These are phyloP conservation scores for Heliocidaris erythrogramma DNA, from an alignment of 35 echinoderm and acorn worm genomes.

Conservation along the genomic window DNA sequence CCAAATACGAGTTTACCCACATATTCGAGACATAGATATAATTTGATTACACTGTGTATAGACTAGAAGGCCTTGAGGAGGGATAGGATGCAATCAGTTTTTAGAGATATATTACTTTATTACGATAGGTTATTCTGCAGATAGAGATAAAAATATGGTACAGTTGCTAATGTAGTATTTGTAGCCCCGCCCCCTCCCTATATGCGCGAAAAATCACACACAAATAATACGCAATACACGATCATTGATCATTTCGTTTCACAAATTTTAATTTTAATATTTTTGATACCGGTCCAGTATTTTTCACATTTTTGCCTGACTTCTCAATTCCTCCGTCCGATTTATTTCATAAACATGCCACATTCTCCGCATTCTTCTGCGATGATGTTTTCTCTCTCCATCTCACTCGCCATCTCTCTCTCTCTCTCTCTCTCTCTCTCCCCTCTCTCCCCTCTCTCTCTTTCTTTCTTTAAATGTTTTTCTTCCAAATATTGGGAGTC, in stretches of 20 bases:
- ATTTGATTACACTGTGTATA: not conserved
- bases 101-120: not conserved
- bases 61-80: not conserved
- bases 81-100: not conserved
- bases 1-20: too few species aligned
- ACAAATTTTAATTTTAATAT: not conserved
- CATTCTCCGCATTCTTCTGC: not conserved
- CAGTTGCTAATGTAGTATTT: not conserved
- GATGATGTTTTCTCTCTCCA: not conserved
- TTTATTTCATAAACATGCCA: conserved; percentile 11
- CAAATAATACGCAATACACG: too few species aligned
- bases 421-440: not conserved
- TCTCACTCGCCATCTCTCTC: not conserved
- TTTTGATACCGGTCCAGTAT: not conserved
- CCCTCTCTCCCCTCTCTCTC: not conserved
- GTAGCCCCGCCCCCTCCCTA: not conserved
- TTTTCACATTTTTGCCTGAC: not conserved
- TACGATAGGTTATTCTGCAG: not conserved
- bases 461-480: not conserved
- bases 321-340: not conserved
- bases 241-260: too few species aligned
- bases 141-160: not conserved
- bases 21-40: too few species aligned
- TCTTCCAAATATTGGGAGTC: not conserved
- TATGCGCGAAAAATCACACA: not conserved